Base-by-base conservation (phyloP, 2,797 vertebrate genomes). In the Macroramphosus scolopax region DNA sequence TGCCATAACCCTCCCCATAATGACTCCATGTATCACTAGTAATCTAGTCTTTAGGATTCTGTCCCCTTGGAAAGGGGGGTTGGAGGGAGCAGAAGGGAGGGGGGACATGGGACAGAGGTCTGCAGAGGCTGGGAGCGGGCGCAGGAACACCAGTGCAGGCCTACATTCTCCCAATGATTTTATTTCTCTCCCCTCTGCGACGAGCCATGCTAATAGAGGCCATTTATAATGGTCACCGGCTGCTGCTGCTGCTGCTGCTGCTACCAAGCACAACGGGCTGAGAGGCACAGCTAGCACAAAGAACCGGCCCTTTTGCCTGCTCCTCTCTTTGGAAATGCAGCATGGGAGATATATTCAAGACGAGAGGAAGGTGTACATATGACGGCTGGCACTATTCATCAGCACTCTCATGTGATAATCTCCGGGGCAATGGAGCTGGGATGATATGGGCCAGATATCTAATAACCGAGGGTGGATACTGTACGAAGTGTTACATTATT, bases 121-220 rank as follows among this genome's bases (percentile, higher is more conserved):
- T 75, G 75, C 57, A 54, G 74, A 83, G 75, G 67, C 57, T 60
- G 63, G 64, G 63, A 78, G 72, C 36, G 30, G 65, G 77, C 39
- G 17, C 33, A 34, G 64, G 75, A 82, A 80, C 74, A 71, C 77
- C 69, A 60, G 71, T 17, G 61, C 75, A 74, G 68, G 74, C 76
- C 80, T 75, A 83, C 77, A 78, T 86, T 85, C 79, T 88, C 80
- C 75, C 83, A 79, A 80, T 84, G 83, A 87, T 88, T 88, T 89
- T 86, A 86, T 89, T 89, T 85, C 81, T 83, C 78, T 81, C 81
- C 83, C 84, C 81, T 84, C 81, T 81, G 85, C 84, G 81, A 85
- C 83, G 68, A 86, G 87, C 87, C 85, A 85, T 87, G 88, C 87
- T 91, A 91, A 91, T 90, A 88, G 88, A 89, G 87, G 85, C 88